Evolutionary conservation across 1,140 invertebrate genomes (phyloP).

Genomic region (Trypoxylus dichotomus): DNA sequence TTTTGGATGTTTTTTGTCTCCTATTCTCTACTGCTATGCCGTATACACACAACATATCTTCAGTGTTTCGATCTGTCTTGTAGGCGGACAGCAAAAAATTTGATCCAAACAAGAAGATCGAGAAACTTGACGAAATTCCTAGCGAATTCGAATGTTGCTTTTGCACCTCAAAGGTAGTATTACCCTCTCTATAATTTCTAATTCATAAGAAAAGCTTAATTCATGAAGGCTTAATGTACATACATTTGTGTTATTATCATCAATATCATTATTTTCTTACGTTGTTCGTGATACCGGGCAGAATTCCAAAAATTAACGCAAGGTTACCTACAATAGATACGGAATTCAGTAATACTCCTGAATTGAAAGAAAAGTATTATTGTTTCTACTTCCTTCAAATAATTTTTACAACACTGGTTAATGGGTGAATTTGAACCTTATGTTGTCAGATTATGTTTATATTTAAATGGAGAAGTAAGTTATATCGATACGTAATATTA

Average conservation of each 20-base stretch:
- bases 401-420: no score
- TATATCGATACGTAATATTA: no score
- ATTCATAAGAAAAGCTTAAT: slow-evolving; percentile 25
- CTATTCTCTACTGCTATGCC: slow-evolving; percentile 31
- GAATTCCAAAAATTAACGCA: neutral
- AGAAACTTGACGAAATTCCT: slow-evolving; percentile 77
- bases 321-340: no score
- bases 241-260: slow-evolving; percentile 5
- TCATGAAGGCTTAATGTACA: neutral
- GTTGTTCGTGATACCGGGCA: neutral
- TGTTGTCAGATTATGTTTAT: no score
- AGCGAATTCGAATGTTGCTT: slow-evolving; percentile 95
- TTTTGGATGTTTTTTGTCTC: slow-evolving; percentile 22
- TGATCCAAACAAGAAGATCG: slow-evolving; percentile 64
- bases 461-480: no score
- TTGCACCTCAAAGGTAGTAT: slow-evolving; percentile 90
- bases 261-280: slow-evolving; percentile 14
- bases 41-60: slow-evolving; percentile 34
- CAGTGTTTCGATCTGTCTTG: slow-evolving; percentile 53
- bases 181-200: slow-evolving; percentile 40
- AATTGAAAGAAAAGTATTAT: no score
- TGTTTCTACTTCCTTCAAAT: no score
- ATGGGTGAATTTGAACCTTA: no score
- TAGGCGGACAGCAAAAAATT: slow-evolving; percentile 70
- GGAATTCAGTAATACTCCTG: no score